Base-by-base conservation (phyloP, 2,797 vertebrate genomes). In the Emys orbicularis region DNA sequence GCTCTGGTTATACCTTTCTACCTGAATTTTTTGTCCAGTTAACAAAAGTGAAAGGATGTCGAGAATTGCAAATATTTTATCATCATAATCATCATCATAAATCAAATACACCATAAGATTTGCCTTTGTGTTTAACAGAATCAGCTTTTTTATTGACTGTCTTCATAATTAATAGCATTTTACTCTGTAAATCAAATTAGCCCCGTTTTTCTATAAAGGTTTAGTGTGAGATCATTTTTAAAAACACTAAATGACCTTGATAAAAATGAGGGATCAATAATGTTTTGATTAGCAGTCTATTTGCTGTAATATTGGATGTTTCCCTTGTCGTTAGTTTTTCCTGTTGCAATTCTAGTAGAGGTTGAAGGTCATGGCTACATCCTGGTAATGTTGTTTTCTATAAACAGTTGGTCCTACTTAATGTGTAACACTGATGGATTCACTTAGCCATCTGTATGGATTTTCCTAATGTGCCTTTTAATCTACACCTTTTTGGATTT, bases 171-270 rank as follows among this genome's bases (percentile, higher is more conserved):
- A 98, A 98, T 98, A 98, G 98, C 98, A 98, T 99, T 99, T 98
- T 99, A 99, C 98, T 98, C 99, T 98, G 99, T 99, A 99, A 99
- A 99, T 99, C 99, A 99, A 98, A 98, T 97, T 98, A 97, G 94
- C 96, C 97, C 96, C 89, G 97, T 98, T 98, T 98, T 99, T 98
- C 98, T 98, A 97, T 98, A 98, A 99, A 98, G 98, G 98, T 96
- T 98, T 98, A 99, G 98, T 97, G 97, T 98, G 98, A 98, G 98
- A 99, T 99, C 99, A 99, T 99, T 99, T 99, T 99, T 99, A 99
- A 99, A 98, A 98, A 98, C 97, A 95, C 98, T 99, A 99, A 99
- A 99, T 99, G 99, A 99, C 99, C 98, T 99, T 99, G 99, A 99
- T 99, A 99, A 99, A 99, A 98, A 98, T 98, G 98, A 99, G 98